phyloP scores from a whole-genome alignment of 2,888 invertebrate genomes.

The Aquatica leii region DNA sequence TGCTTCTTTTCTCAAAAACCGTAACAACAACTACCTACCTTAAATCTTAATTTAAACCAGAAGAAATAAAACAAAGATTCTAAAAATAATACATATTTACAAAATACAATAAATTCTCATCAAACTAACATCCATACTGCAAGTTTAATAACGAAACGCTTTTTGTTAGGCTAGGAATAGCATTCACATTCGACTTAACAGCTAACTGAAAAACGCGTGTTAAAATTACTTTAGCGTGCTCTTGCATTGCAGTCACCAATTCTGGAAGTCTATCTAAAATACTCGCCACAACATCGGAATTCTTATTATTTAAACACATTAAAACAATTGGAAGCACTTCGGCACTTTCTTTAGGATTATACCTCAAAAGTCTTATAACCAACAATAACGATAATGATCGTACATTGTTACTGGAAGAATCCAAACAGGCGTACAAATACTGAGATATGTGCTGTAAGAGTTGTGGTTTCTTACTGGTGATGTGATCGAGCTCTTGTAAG shows the following conservation, averaged over 20 bases:
- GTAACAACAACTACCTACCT: too few species aligned
- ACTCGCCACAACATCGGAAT: conserved; percentile 80
- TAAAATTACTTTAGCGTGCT: conserved; percentile 81
- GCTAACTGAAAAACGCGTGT: conserved; percentile 85
- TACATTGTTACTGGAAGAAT: conserved; percentile 70
- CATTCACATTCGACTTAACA: conserved; percentile 79
- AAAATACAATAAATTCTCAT: too few species aligned
- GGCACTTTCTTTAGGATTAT: conserved; percentile 65
- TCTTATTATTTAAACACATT: conserved; percentile 80
- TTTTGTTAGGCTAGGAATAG: conserved; percentile 78
- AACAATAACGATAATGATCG: conserved; percentile 77
- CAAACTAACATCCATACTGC: conserved; percentile 81
- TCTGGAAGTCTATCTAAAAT: conserved; percentile 86
- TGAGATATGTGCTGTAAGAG: conserved; percentile 72
- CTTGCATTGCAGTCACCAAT: conserved; percentile 83
- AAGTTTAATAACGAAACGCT: conserved; percentile 82
- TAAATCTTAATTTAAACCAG: too few species aligned
- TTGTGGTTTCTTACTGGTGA: conserved; percentile 73
- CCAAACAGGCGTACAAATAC: conserved; percentile 70
- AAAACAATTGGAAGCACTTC: conserved; percentile 80
- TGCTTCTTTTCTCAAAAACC: too few species aligned
- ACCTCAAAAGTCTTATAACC: conserved; percentile 74
- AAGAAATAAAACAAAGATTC: too few species aligned
- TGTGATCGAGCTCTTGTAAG: conserved; percentile 77
- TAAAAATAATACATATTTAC: too few species aligned